Conservation (phyloP, 2,888 invertebrate genomes). For the Ectemnius lituratus region DNA sequence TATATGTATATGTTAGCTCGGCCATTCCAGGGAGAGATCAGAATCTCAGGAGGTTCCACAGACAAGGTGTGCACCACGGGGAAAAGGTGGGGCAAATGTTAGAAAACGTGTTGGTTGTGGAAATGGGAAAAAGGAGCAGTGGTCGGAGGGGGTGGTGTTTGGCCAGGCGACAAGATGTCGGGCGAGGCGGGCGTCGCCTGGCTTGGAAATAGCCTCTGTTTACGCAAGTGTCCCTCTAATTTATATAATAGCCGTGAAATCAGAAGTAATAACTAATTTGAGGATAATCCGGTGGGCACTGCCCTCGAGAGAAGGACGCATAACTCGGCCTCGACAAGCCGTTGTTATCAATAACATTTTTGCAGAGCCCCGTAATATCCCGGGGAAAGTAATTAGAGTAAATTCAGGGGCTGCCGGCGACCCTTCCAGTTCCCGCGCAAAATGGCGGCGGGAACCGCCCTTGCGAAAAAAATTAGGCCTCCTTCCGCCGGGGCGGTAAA, state of each 20-base stretch:
- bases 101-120: too few relatives aligned
- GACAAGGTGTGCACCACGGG: too few relatives aligned
- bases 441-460: constrained; percentile 75
- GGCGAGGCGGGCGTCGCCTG: too few relatives aligned
- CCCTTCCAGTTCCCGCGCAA: constrained; percentile 70
- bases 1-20: too few relatives aligned
- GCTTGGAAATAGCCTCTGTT: constrained; percentile 2
- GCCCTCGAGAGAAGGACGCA: constrained; percentile 25
- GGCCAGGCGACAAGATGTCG: too few relatives aligned
- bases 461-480: constrained; percentile 73
- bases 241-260: constrained; percentile 35
- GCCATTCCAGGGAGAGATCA: too few relatives aligned
- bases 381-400: constrained; percentile 75
- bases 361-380: constrained; percentile 67
- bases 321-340: constrained; percentile 60
- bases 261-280: constrained; percentile 50
- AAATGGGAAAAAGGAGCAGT: too few relatives aligned
- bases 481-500: constrained; percentile 66
- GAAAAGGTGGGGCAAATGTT: too few relatives aligned
- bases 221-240: constrained; percentile 16
- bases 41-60: too few relatives aligned
- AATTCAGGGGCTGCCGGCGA: constrained; percentile 71
- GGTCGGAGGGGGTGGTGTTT: too few relatives aligned
- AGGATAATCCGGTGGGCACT: constrained; percentile 37
- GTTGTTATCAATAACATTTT: constrained; percentile 75